Evolutionary conservation across 2,888 invertebrate species (phyloP).

Genomic region (Orgyia antiqua): DNA sequence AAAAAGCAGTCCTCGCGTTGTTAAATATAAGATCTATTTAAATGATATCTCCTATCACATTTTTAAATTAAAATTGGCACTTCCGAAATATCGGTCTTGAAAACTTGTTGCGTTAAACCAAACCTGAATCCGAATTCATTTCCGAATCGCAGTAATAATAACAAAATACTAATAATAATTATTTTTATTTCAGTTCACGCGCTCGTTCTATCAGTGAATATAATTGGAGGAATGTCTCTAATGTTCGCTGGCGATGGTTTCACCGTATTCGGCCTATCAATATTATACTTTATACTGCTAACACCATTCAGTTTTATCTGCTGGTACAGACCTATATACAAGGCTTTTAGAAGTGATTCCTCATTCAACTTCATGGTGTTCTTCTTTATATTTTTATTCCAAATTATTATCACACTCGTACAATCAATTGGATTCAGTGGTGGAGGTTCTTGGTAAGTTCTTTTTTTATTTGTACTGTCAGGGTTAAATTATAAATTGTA

Average conservation of each 20-base stretch:
- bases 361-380: constrained; percentile 99
- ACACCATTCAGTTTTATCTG: constrained; percentile 98
- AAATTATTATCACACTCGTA: constrained; percentile 92
- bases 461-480: constrained; percentile 5
- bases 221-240: constrained; percentile 89
- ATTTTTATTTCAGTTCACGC: constrained; percentile 95
- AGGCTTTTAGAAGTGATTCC: constrained; percentile 98
- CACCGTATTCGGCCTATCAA: constrained; percentile 89
- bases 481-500: too few relatives aligned
- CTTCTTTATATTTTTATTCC: constrained; percentile 99
- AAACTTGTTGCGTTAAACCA: too few relatives aligned
- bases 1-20: too few relatives aligned
- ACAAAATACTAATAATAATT: too few relatives aligned
- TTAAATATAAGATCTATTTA: too few relatives aligned
- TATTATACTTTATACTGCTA: constrained; percentile 93
- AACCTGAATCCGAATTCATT: too few relatives aligned
- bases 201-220: constrained; percentile 89
- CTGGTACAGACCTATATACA: constrained; percentile 99
- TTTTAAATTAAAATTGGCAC: too few relatives aligned
- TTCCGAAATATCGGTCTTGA: too few relatives aligned
- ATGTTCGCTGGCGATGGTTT: constrained; percentile 80
- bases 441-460: constrained; percentile 92
- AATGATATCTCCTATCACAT: too few relatives aligned
- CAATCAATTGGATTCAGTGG: constrained; percentile 92
- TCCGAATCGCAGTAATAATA: too few relatives aligned